phyloP scores from a whole-genome alignment of 2,113 vertebrate species.

The Orthonyx spaldingii region DNA sequence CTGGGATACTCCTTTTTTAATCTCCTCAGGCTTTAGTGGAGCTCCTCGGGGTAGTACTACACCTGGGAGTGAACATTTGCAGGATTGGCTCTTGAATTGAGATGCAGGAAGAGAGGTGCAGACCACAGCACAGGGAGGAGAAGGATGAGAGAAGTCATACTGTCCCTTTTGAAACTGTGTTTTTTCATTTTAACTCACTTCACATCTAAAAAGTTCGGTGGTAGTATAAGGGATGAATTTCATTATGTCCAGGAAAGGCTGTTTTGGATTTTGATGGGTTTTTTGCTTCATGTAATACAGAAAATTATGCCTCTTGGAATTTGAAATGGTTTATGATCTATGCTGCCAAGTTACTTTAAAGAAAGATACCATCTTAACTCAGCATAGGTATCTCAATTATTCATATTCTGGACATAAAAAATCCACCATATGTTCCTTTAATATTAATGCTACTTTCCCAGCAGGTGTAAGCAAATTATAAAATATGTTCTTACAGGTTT shows the following conservation, averaged over 20 bases:
- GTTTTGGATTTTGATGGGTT: neutral
- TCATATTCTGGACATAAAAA: neutral
- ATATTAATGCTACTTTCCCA: neutral
- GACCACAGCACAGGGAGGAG: neutral
- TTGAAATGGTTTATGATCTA: neutral
- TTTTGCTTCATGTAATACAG: neutral
- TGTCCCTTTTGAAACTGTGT: neutral
- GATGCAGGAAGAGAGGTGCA: neutral
- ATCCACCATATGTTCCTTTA: neutral
- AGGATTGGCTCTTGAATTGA: neutral
- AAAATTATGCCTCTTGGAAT: neutral
- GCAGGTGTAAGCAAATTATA: neutral
- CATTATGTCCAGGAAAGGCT: neutral
- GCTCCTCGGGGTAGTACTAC: neutral
- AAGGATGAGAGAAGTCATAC: neutral
- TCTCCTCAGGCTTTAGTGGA: neutral
- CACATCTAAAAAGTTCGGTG: neutral
- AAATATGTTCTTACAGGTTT: neutral
- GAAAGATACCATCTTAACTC: neutral
- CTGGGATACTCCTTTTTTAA: neutral
- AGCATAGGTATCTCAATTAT: neutral
- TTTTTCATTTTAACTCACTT: neutral
- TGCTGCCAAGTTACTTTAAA: neutral
- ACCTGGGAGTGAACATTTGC: neutral
- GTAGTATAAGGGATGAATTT: neutral